Evolutionary conservation across 2,113 vertebrate species (phyloP).

Genomic region (Fulica atra): DNA sequence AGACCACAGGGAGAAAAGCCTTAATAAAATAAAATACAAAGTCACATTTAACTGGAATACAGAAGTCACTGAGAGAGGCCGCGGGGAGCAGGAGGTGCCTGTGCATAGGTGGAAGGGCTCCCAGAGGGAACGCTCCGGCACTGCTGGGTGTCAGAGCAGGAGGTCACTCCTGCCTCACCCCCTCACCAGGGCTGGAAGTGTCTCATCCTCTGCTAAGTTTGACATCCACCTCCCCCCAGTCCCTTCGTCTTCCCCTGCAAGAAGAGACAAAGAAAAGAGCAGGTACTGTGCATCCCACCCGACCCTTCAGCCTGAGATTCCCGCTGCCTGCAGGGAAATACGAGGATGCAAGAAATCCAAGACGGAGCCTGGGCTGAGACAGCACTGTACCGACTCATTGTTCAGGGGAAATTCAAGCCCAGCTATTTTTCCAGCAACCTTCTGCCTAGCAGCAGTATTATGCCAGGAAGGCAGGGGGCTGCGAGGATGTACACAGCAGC

Average conservation of each 20-base stretch:
- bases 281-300: neutral
- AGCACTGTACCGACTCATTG: neutral
- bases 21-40: neutral
- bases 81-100: neutral
- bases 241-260: neutral
- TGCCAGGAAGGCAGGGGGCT: neutral
- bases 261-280: neutral
- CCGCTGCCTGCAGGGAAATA: neutral
- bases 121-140: neutral
- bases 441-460: neutral
- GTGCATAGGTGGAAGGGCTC: neutral
- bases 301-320: neutral
- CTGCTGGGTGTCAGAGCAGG: neutral
- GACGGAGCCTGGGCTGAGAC: neutral
- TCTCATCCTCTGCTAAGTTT: neutral
- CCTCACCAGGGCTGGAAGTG: accelerated
- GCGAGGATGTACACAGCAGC: neutral
- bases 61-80: neutral
- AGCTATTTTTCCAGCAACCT: neutral
- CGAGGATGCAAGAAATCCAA: accelerated
- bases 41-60: neutral
- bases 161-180: neutral
- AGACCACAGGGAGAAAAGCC: neutral
- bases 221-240: neutral
- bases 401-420: neutral